Evolutionary conservation across 2,888 invertebrate species (phyloP).

Genomic region (Alloscopus bannaensis): DNA sequence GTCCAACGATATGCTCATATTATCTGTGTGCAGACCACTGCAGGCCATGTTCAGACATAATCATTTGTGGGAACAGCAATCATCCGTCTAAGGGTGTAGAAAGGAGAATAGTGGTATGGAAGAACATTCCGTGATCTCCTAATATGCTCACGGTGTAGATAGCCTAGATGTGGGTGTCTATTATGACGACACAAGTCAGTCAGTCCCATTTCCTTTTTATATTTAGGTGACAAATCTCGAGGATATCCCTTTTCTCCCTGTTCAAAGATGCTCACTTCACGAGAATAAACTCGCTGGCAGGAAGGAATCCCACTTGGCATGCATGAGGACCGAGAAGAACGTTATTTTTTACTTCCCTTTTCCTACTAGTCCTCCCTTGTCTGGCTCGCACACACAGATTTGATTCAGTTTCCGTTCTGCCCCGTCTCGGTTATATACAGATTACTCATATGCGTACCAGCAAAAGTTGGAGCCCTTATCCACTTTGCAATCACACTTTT

Average conservation of each 20-base stretch:
- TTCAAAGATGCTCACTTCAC: constrained; percentile 4
- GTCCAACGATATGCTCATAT: too few relatives aligned
- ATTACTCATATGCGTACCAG: not conserved
- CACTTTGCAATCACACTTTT: too few relatives aligned
- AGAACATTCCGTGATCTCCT: too few relatives aligned
- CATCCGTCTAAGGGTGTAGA: too few relatives aligned
- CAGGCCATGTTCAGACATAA: too few relatives aligned
- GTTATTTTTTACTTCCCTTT: constrained; percentile 19
- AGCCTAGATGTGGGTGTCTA: not conserved
- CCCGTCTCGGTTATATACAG: too few relatives aligned
- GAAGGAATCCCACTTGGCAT: constrained; percentile 40
- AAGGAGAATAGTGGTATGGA: too few relatives aligned
- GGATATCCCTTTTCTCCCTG: constrained; percentile 22
- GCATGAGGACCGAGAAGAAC: not conserved
- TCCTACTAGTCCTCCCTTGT: not conserved
- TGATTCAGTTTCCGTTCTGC: not conserved
- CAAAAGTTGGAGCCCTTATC: too few relatives aligned
- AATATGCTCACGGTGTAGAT: too few relatives aligned
- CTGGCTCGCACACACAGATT: not conserved
- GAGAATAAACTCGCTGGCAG: constrained; percentile 18
- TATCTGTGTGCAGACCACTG: too few relatives aligned
- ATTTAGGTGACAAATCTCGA: constrained; percentile 28
- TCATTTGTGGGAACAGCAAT: too few relatives aligned
- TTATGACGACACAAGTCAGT: constrained; percentile 13
- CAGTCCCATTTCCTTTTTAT: constrained; percentile 28